Percentiles rank a stretch among this genome's conserved stretches.
phyloP scores from a whole-genome alignment of 2,888 invertebrate species.

The Heteromurus nitidus region DNA sequence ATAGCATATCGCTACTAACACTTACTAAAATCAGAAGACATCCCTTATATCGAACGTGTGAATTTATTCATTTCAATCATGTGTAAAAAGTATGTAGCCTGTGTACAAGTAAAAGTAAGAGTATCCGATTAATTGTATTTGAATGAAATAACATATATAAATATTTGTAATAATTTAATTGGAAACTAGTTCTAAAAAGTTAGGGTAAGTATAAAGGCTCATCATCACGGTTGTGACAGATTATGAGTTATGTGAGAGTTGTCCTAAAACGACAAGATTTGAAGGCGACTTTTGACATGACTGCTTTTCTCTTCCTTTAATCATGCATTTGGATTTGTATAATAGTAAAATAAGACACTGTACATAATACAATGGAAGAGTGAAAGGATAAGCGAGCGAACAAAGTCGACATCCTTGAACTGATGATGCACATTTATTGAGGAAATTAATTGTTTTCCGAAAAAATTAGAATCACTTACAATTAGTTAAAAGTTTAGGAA shows the following conservation, averaged over 20 bases:
- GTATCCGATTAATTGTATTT: too few species aligned
- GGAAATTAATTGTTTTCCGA: neutral
- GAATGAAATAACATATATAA: too few species aligned
- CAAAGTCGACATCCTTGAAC: too few species aligned
- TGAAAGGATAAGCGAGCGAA: too few species aligned
- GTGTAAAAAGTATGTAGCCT: neutral
- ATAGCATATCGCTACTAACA: neutral
- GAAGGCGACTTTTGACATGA: constrained; percentile 18
- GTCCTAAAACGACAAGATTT: neutral
- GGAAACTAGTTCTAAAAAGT: neutral
- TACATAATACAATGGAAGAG: too few species aligned
- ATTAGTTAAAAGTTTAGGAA: too few species aligned
- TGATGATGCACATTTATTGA: too few species aligned
- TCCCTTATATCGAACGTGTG: neutral
- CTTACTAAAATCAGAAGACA: neutral
- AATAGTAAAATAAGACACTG: neutral
- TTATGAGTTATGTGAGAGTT: constrained; percentile 23
- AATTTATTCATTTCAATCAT: neutral
- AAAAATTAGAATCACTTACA: too few species aligned
- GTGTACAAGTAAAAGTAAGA: neutral
- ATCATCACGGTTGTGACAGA: constrained; percentile 42
- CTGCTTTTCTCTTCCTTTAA: too few species aligned
- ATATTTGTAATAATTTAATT: too few species aligned
- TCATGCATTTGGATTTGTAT: too few species aligned
- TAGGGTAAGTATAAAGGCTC: constrained; percentile 28